phyloP scores from a whole-genome alignment of 2,113 vertebrate genomes.

The Camelus bactrianus region DNA sequence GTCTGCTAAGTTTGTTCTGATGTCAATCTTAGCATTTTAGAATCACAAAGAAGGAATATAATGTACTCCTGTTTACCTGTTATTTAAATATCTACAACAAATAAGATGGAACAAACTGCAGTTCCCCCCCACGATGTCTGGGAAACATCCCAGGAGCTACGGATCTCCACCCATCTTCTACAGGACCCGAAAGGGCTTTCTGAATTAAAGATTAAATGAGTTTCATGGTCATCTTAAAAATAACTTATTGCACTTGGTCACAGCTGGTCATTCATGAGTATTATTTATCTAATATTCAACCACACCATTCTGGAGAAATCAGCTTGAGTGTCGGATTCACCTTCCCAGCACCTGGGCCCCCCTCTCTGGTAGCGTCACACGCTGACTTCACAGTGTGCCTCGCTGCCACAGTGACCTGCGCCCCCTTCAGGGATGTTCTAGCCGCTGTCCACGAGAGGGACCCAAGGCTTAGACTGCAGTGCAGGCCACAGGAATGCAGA shows the following conservation, averaged over 20 bases:
- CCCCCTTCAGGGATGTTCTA: background rate
- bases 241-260: background rate
- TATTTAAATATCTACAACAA: slow-evolving; percentile 34
- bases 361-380: background rate
- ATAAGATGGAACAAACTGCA: slow-evolving; percentile 22
- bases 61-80: background rate
- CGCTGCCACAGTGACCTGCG: background rate
- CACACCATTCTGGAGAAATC: background rate
- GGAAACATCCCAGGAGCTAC: background rate
- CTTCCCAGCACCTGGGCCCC: background rate
- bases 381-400: background rate
- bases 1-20: background rate
- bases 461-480: background rate
- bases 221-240: background rate
- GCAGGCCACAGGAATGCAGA: background rate
- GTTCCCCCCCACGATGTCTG: background rate
- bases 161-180: background rate
- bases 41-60: slow-evolving; percentile 37
- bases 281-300: background rate
- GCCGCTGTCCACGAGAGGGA: background rate
- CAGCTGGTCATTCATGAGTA: background rate
- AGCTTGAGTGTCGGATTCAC: background rate
- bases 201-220: slow-evolving; percentile 36
- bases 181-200: background rate
- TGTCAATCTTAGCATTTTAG: slow-evolving; percentile 35